Conservation (phyloP, 2,888 invertebrate genomes). For the Plemyria rubiginata region DNA sequence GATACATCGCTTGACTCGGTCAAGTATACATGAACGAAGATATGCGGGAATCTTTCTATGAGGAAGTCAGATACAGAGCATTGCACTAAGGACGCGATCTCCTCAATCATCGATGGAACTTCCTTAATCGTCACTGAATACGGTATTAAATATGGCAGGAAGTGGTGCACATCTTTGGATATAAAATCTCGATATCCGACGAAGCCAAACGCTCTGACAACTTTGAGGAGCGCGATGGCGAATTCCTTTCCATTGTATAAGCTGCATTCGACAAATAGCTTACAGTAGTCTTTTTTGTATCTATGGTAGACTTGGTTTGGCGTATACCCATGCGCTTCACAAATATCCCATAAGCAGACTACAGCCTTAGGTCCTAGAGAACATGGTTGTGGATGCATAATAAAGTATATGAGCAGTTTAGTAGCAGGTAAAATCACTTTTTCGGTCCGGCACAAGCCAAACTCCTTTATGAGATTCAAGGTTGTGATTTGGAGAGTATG, state of each 20-base stretch:
- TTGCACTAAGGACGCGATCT: slow-evolving; percentile 85
- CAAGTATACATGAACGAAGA: slow-evolving; percentile 89
- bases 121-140: slow-evolving; percentile 83
- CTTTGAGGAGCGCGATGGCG: slow-evolving; percentile 84
- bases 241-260: slow-evolving; percentile 84
- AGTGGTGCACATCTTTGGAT: slow-evolving; percentile 87
- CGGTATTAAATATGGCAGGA: slow-evolving; percentile 87
- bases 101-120: slow-evolving; percentile 86
- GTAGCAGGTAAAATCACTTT: slow-evolving; percentile 73
- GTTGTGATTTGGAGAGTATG: slow-evolving; percentile 81
- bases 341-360: slow-evolving; percentile 83
- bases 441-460: slow-evolving; percentile 69
- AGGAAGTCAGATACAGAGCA: slow-evolving; percentile 86
- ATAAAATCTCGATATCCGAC: slow-evolving; percentile 88
- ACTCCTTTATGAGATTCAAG: slow-evolving; percentile 80
- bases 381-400: slow-evolving; percentile 86
- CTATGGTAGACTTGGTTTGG: slow-evolving; percentile 86
- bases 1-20: slow-evolving; percentile 85
- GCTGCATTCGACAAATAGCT: slow-evolving; percentile 86
- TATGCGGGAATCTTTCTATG: slow-evolving; percentile 87
- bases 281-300: slow-evolving; percentile 86
- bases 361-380: slow-evolving; percentile 84
- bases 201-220: slow-evolving; percentile 88
- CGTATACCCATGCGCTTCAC: slow-evolving; percentile 80
- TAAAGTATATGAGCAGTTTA: slow-evolving; percentile 85